Percentiles rank a stretch among this genome's conserved stretches.
Evolutionary conservation across 1,140 invertebrate genomes (phyloP).

Genomic region (Diabrotica undecimpunctata): DNA sequence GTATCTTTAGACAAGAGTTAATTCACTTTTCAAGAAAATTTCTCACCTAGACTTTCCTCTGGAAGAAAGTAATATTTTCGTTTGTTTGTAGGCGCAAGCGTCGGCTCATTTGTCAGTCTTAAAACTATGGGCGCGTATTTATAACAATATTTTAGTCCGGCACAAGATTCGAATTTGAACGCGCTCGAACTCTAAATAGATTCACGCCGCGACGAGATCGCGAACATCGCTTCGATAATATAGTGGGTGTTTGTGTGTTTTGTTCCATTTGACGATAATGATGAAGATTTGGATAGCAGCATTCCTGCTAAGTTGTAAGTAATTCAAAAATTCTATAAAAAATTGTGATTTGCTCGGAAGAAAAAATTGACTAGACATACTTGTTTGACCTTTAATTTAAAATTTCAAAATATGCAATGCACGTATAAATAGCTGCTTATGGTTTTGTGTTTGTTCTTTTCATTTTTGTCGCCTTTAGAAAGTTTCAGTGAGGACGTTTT

Average conservation of each 20-base stretch:
- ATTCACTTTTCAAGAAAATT: neutral
- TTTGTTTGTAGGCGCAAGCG: slow-evolving; percentile 15
- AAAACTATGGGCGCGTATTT: slow-evolving; percentile 30
- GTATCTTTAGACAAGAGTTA: too few species aligned
- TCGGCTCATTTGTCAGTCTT: slow-evolving; percentile 12
- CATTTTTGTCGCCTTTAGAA: too few species aligned
- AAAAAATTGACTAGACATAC: too few species aligned
- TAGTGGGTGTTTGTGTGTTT: neutral
- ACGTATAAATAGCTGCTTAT: too few species aligned
- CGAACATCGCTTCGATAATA: slow-evolving; percentile 1
- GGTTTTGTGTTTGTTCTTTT: too few species aligned
- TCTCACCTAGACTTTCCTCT: neutral
- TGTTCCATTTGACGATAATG: neutral
- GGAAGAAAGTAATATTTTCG: neutral
- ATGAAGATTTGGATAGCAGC: neutral
- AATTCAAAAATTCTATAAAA: neutral
- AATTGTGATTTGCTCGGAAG: too few species aligned
- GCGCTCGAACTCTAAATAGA: slow-evolving; percentile 18
- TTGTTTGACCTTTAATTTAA: too few species aligned
- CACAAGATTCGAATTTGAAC: slow-evolving; percentile 13
- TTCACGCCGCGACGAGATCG: neutral
- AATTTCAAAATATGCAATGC: too few species aligned
- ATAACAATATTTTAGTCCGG: slow-evolving; percentile 19
- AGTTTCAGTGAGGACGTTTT: too few species aligned
- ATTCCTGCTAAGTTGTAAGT: neutral